Evolutionary conservation across 2,888 invertebrate species (phyloP), one percentile per base, ranked within the genome.

Genomic region (Nymphalis polychloros): DNA sequence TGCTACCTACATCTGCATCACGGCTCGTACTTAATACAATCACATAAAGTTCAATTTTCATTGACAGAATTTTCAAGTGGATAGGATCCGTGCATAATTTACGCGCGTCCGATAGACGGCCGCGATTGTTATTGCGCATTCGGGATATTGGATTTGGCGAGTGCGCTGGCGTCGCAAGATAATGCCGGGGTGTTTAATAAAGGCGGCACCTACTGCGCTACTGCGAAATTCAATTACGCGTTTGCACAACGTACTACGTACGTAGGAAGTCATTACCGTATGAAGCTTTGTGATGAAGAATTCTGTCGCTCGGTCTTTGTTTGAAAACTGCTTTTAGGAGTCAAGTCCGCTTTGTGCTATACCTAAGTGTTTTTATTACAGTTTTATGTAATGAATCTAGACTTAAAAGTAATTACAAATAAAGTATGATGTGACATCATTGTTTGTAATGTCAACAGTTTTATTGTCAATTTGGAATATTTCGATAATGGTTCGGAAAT

Each of bases 41-140:
- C 0, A 0, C 0, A n/a, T 81, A 85, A 73, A 78, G 81, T 78
- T 67, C 20, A 65, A 57, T 79, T 78, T 82, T 13, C 53, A 41
- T 48, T 68, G 75, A n/a, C 20, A 23, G 1, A 31, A 20, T 48
- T 64, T 47, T 23, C 63, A 70, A 72, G 72, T 66, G 64, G 72
- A 64, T 63, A 68, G 71, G 75, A 67, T 68, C 80, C 85, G 87
- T 91, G 90, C 90, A 92, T 91, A 92, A 92, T 91, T 92, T 91
- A 92, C 89, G 89, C 88, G 90, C 83, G 88, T 82, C 86, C 91
- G 91, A 90, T 91, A 90, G 90, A 89, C 87, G 86, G 82, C 85
- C 88, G 88, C 90, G 89, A 90, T 88, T 90, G 92, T 90, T 91
- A 92, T 92, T 91, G 88, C 89, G 87, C 87, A 88, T 84, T 81